A percentile compares a stretch with the other conserved stretches of the same genome.
These are phyloP conservation scores for Sylvicola cinctus DNA, from an alignment of 2,888 invertebrate genomes.

Conservation along the genomic window DNA sequence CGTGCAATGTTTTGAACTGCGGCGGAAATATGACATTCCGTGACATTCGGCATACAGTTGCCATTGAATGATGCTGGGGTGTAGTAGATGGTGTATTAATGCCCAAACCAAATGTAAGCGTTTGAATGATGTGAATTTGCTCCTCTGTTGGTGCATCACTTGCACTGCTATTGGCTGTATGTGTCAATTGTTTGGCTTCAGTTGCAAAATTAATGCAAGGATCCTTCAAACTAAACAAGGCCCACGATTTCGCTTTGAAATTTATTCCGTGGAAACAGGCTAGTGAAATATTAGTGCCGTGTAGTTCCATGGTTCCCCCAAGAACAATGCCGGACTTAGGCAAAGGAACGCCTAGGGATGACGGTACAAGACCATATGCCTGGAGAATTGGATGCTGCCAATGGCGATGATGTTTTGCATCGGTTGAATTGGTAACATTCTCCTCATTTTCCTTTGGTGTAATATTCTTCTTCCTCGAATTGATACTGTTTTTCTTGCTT, in stretches of 20 bases:
- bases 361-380: slow-evolving; percentile 61
- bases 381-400: slow-evolving; percentile 79
- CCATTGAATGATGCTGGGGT: slow-evolving; percentile 71
- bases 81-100: slow-evolving; percentile 38
- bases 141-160: background rate
- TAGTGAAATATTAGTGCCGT: slow-evolving; percentile 76
- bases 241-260: slow-evolving; percentile 80
- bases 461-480: background rate
- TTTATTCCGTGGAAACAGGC: slow-evolving; percentile 97
- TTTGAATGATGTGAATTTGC: slow-evolving; percentile 65
- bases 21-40: slow-evolving; percentile 85
- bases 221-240: slow-evolving; percentile 79
- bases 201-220: slow-evolving; percentile 85
- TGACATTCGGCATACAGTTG: slow-evolving; percentile 81
- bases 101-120: slow-evolving; percentile 73
- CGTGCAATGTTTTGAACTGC: slow-evolving; percentile 80
- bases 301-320: slow-evolving; percentile 74
- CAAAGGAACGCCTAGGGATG: slow-evolving; percentile 44
- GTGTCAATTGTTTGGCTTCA: slow-evolving; percentile 72
- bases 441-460: slow-evolving; percentile 17
- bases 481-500: background rate
- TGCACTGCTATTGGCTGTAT: slow-evolving; percentile 25
- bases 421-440: slow-evolving; percentile 26
- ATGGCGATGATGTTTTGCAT: slow-evolving; percentile 71
- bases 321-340: slow-evolving; percentile 56